Conservation (phyloP, 2,797 vertebrate genomes). For the Mastacembelus armatus region DNA sequence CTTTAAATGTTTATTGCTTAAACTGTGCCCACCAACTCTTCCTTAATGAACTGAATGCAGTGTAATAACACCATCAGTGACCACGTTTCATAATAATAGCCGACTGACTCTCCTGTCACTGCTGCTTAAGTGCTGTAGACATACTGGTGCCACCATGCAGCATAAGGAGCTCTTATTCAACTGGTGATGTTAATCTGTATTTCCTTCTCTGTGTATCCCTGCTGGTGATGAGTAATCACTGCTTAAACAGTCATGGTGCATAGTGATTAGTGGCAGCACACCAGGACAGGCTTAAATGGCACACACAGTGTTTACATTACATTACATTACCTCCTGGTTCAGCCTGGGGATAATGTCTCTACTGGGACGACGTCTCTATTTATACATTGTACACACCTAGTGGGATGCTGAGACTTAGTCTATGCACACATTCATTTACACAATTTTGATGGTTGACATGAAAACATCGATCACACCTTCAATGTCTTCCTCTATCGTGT, state of each 20-base stretch:
- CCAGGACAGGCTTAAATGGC: constrained; percentile 52
- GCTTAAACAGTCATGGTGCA: constrained; percentile 49
- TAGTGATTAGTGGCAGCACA: constrained; percentile 66
- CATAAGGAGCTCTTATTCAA: constrained; percentile 18
- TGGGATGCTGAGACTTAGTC: neutral
- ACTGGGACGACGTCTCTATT: constrained; percentile 16
- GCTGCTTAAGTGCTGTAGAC: constrained; percentile 17
- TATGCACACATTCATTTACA: neutral
- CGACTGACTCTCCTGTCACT: neutral
- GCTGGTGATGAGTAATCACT: constrained; percentile 41
- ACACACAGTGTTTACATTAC: constrained; percentile 63
- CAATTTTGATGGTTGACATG: constrained; percentile 22
- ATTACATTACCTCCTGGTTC: constrained; percentile 56
- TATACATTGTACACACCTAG: constrained; percentile 14
- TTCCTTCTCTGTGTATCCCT: constrained; percentile 27
- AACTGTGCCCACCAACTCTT: neutral
- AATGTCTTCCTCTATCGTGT: constrained; percentile 41
- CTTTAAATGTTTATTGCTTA: constrained; percentile 9
- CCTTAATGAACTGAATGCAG: neutral
- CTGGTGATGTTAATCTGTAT: constrained; percentile 42
- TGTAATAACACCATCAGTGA: neutral
- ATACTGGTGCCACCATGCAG: constrained; percentile 29
- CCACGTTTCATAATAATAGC: constrained; percentile 11
- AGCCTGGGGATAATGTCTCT: constrained; percentile 34
- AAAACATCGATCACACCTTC: constrained; percentile 18